Evolutionary conservation across 2,797 vertebrate species (phyloP).

Genomic region (Jordanella pulchra): DNA sequence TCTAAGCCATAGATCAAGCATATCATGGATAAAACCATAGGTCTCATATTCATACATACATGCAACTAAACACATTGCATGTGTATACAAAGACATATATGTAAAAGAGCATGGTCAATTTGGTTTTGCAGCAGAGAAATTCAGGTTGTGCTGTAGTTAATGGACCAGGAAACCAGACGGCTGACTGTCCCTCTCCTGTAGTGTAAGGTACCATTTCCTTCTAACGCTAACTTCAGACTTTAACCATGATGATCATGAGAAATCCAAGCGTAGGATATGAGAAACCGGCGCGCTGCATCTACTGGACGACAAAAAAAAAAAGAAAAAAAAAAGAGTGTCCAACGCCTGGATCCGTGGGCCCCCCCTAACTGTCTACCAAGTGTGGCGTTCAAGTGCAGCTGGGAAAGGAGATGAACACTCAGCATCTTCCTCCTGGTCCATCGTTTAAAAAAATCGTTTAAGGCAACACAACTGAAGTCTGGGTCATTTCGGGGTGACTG

Average conservation of each 20-base stretch:
- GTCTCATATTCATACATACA: slow-evolving; percentile 81
- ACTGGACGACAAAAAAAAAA: slow-evolving; percentile 7
- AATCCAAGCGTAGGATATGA: slow-evolving; percentile 11
- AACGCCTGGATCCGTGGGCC: slow-evolving; percentile 15
- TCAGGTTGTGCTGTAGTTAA: slow-evolving; percentile 92
- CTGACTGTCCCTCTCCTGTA: slow-evolving; percentile 49
- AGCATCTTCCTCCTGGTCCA: slow-evolving; percentile 68
- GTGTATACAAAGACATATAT: slow-evolving; percentile 80
- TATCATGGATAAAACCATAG: slow-evolving; percentile 87
- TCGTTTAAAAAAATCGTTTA: slow-evolving; percentile 73
- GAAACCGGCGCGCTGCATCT: slow-evolving; percentile 18
- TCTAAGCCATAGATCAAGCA: slow-evolving; percentile 88
- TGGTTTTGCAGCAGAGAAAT: slow-evolving; percentile 93
- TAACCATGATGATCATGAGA: slow-evolving; percentile 11
- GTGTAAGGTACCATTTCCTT: background rate
- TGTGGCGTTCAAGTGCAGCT: slow-evolving; percentile 29
- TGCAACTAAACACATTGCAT: slow-evolving; percentile 81
- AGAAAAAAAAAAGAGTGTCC: too few relatives aligned
- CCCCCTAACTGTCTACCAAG: slow-evolving; percentile 12
- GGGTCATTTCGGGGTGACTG: slow-evolving; percentile 83
- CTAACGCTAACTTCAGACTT: background rate
- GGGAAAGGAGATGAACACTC: slow-evolving; percentile 49
- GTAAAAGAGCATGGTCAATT: slow-evolving; percentile 80
- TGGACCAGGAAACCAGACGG: slow-evolving; percentile 66
- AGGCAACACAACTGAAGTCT: slow-evolving; percentile 86